These are phyloP conservation scores for Salvator merianae DNA, from an alignment of 2,113 vertebrate genomes.

Conservation along the genomic window DNA sequence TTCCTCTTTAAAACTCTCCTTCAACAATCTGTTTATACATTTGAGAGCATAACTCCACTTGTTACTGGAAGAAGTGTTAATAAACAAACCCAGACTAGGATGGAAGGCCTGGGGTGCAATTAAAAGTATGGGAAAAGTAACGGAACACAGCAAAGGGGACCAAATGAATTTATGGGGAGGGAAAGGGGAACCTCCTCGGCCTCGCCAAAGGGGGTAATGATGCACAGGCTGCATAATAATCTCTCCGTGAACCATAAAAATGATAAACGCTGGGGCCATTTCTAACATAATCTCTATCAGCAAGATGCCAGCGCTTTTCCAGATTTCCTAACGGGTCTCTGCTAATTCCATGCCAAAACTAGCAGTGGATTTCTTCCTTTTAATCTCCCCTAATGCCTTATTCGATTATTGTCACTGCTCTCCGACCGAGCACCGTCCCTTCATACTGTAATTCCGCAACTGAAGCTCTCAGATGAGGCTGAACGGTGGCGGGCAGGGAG, in stretches of 20 bases:
- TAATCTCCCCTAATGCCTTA: slow-evolving; percentile 84
- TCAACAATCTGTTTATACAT: background rate
- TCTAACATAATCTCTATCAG: slow-evolving; percentile 79
- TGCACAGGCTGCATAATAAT: slow-evolving; percentile 64
- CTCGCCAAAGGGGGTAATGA: slow-evolving; percentile 30
- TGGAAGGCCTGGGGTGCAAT: background rate
- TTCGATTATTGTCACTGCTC: slow-evolving; percentile 82
- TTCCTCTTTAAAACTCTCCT: background rate
- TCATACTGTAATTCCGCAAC: slow-evolving; percentile 77
- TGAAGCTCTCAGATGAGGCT: slow-evolving; percentile 74
- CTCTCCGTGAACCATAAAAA: slow-evolving; percentile 75
- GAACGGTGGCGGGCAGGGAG: slow-evolving; percentile 66
- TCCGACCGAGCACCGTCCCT: slow-evolving; percentile 77
- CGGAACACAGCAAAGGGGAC: slow-evolving; percentile 12
- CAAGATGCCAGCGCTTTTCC: slow-evolving; percentile 77
- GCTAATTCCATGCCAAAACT: slow-evolving; percentile 84
- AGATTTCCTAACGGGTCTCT: slow-evolving; percentile 79
- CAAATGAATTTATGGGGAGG: background rate
- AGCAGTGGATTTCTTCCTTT: slow-evolving; percentile 82
- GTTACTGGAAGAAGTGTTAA: background rate
- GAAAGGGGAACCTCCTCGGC: rapidly evolving
- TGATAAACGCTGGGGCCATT: slow-evolving; percentile 76
- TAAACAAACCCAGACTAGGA: background rate
- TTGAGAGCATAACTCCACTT: background rate
- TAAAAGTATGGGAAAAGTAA: background rate